A percentile compares a stretch with the other conserved stretches of the same genome.
Conservation (phyloP, 2,797 vertebrate genomes). For the Manis crassicaudata region DNA sequence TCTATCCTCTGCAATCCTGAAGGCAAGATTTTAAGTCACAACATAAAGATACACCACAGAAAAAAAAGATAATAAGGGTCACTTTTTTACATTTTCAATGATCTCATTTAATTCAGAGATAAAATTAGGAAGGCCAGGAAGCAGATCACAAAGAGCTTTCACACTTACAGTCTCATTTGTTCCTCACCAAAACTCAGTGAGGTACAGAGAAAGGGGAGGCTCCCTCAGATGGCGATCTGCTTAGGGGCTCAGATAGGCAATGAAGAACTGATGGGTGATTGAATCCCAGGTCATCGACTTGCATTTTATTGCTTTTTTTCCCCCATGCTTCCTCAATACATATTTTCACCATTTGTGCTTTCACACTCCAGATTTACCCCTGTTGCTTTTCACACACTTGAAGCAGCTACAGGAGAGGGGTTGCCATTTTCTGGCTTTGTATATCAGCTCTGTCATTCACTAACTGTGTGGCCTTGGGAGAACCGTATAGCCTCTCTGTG, state of each 20-base stretch:
- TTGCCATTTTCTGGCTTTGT: not conserved
- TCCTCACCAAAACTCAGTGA: not conserved
- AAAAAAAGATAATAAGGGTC: not conserved
- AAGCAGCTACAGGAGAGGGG: not conserved
- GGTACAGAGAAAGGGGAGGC: not conserved
- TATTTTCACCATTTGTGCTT: not conserved
- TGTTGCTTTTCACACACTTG: not conserved
- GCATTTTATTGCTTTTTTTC: not conserved
- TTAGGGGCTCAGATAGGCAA: not conserved
- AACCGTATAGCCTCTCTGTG: not conserved
- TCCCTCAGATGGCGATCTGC: no score
- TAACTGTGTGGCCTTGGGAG: not conserved
- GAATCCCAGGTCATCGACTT: not conserved
- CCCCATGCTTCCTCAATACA: not conserved
- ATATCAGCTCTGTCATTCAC: not conserved
- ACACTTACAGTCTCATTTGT: not conserved
- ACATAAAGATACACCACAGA: not conserved
- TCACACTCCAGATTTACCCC: not conserved
- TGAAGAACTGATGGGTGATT: not conserved
- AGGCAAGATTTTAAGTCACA: not conserved
- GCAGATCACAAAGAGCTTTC: not conserved
- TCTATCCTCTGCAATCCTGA: not conserved
- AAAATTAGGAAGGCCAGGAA: not conserved
- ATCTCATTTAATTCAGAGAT: constrained; percentile 4
- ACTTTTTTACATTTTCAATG: not conserved